Evolutionary conservation across 2,888 invertebrate genomes (phyloP).

Genomic region (Orchesella flavescens): DNA sequence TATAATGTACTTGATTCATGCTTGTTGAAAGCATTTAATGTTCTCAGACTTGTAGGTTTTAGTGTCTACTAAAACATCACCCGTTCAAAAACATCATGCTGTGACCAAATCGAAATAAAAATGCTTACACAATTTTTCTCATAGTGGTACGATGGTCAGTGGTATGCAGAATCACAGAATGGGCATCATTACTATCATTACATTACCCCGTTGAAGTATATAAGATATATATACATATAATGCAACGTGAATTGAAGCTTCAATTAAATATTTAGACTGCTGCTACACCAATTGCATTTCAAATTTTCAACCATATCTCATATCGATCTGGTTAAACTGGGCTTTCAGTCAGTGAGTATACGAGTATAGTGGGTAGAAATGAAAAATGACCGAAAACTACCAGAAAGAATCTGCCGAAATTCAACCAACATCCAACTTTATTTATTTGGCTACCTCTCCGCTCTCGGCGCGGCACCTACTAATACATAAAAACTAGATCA

Average conservation of each 20-base stretch:
- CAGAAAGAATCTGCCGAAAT: constrained; percentile 37
- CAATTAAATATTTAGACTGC: no score
- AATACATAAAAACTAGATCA: constrained; percentile 40
- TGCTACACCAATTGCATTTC: no score
- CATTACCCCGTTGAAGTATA: no score
- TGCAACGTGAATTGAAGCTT: no score
- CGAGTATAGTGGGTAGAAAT: not conserved
- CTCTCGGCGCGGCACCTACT: constrained; percentile 49
- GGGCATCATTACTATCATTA: no score
- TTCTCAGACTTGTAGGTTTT: not conserved
- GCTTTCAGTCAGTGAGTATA: no score
- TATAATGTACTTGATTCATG: not conserved
- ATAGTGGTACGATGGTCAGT: not conserved
- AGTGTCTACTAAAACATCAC: not conserved
- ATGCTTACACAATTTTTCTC: constrained; percentile 31
- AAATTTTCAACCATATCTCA: constrained; percentile 9
- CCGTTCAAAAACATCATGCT: constrained; percentile 30
- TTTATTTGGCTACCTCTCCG: constrained; percentile 47
- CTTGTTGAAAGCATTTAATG: constrained; percentile 4
- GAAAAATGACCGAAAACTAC: constrained; percentile 45
- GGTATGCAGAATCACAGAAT: no score
- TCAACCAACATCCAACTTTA: constrained; percentile 14
- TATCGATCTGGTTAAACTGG: constrained; percentile 36
- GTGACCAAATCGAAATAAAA: constrained; percentile 55
- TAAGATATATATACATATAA: no score